Conservation (phyloP, 2,888 invertebrate genomes). For the Tupiocoris notatus region DNA sequence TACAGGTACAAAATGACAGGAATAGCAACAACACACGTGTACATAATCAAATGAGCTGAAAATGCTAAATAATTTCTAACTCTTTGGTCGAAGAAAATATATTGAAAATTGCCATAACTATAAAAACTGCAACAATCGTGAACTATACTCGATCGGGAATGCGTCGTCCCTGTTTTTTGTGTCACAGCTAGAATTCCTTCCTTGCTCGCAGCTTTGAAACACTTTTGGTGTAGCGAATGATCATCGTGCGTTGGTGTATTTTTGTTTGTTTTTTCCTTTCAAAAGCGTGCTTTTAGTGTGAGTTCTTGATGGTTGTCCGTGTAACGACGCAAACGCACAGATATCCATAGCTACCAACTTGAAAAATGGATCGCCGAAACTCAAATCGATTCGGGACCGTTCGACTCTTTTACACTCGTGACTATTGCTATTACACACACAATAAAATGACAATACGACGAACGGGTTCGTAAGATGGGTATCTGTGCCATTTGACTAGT, state of each 20-base stretch:
- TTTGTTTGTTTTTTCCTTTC: not conserved
- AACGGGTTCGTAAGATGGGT: not conserved
- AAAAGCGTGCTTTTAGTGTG: conserved; percentile 40
- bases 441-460: no score
- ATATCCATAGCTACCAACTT: conserved; percentile 6
- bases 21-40: conserved; percentile 7
- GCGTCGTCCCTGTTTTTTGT: conserved; percentile 30
- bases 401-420: no score
- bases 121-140: not conserved
- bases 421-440: no score
- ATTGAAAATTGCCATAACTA: not conserved
- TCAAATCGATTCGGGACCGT: not conserved
- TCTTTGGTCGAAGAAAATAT: no score
- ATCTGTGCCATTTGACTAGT: not conserved
- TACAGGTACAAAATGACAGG: conserved; percentile 71
- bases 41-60: not conserved
- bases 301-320: conserved; percentile 18
- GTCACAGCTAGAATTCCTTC: conserved; percentile 18
- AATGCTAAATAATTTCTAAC: not conserved
- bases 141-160: conserved; percentile 20
- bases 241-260: conserved; percentile 37
- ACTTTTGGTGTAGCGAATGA: conserved; percentile 37
- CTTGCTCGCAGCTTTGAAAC: conserved; percentile 33
- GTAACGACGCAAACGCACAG: conserved; percentile 24
- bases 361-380: not conserved